Conservation (phyloP, 1,140 invertebrate genomes). For the Oryctes rhinoceros region DNA sequence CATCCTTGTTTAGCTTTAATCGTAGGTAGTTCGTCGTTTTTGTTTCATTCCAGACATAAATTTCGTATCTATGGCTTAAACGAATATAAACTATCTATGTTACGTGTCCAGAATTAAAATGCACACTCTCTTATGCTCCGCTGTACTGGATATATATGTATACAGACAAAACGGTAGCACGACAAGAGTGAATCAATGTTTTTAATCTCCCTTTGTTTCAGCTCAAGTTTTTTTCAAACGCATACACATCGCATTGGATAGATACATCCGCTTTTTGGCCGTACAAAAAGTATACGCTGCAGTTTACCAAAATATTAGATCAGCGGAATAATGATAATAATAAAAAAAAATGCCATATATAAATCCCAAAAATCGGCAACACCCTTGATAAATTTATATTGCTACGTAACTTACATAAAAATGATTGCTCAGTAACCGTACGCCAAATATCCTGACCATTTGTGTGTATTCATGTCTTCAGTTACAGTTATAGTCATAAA, state of each 20-base stretch:
- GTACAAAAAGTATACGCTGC: background rate
- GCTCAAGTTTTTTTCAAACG: background rate
- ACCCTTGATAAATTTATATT: background rate
- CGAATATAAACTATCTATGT: background rate
- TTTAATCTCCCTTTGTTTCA: background rate
- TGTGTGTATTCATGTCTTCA: too few species aligned
- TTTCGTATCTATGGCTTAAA: background rate
- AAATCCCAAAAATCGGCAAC: background rate
- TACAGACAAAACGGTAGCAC: background rate
- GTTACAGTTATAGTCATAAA: too few species aligned
- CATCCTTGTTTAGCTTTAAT: too few species aligned
- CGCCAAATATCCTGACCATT: background rate
- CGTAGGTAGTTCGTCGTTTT: too few species aligned
- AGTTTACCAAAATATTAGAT: conserved; percentile 1
- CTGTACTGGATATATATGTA: background rate
- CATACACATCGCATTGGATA: background rate
- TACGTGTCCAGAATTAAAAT: background rate
- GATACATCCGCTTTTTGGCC: background rate
- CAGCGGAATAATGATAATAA: background rate
- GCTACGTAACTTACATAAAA: background rate
- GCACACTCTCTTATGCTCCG: background rate
- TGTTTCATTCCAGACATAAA: too few species aligned
- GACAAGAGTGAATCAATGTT: background rate
- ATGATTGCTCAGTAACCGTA: background rate
- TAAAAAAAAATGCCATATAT: background rate